A percentile compares a stretch with the other conserved stretches of the same genome.
Conservation (phyloP, 2,113 vertebrate species). For the Fulica atra region DNA sequence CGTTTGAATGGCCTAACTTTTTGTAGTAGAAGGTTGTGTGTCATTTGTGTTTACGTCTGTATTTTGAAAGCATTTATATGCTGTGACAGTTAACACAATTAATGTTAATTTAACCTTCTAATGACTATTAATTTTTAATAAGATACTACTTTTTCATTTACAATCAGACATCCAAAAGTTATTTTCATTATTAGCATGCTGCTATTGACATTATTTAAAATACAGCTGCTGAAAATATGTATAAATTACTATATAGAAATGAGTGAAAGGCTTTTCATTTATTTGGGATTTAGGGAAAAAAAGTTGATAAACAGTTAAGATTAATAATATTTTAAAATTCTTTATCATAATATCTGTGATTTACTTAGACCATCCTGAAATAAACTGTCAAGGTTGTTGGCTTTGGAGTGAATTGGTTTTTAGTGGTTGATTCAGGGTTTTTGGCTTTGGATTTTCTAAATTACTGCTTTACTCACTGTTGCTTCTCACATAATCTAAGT, state of each 20-base stretch:
- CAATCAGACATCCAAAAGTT: neutral
- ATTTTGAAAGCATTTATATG: neutral
- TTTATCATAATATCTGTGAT: neutral
- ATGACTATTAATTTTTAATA: constrained; percentile 45
- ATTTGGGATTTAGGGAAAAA: neutral
- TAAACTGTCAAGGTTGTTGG: neutral
- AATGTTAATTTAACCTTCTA: constrained; percentile 22
- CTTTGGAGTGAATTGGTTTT: neutral
- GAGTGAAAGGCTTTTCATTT: neutral
- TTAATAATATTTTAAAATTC: neutral
- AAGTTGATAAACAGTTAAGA: neutral
- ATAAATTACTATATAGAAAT: neutral
- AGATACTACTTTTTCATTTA: neutral
- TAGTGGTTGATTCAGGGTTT: neutral
- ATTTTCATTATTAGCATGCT: neutral
- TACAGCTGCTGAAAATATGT: neutral
- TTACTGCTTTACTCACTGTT: constrained; percentile 22
- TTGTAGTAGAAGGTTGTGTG: neutral
- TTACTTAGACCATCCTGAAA: neutral
- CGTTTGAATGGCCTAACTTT: constrained; percentile 3
- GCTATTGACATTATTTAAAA: neutral
- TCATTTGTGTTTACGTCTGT: constrained; percentile 1
- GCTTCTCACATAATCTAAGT: constrained; percentile 25
- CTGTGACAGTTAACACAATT: constrained; percentile 17
- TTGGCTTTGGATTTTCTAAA: neutral